A percentile compares a stretch with the other conserved stretches of the same genome.
These are phyloP conservation scores for Phengaris arion DNA, from an alignment of 2,888 invertebrate species.

Conservation along the genomic window DNA sequence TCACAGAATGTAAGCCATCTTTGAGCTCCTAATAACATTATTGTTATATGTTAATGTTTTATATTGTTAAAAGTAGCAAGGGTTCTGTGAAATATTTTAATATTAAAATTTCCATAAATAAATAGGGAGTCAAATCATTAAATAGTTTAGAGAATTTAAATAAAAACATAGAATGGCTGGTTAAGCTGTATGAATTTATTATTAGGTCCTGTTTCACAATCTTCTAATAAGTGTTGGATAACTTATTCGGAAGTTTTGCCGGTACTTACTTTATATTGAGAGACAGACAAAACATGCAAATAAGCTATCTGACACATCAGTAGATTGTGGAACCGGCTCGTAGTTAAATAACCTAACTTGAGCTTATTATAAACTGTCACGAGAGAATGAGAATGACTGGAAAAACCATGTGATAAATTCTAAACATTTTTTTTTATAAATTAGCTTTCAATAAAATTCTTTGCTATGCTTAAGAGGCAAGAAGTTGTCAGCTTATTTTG, in stretches of 20 bases:
- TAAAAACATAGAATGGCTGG: background rate
- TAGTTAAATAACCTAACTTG: background rate
- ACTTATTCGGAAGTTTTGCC: no score
- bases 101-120: background rate
- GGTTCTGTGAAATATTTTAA: constrained; percentile 3
- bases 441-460: background rate
- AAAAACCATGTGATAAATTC: background rate
- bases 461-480: background rate
- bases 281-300: no score
- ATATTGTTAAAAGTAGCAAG: background rate
- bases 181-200: background rate
- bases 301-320: no score
- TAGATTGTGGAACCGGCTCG: no score
- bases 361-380: constrained; percentile 1
- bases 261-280: no score
- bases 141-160: background rate
- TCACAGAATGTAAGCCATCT: background rate
- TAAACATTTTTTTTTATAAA: background rate
- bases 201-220: background rate
- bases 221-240: no score
- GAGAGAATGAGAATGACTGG: background rate
- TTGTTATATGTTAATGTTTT: constrained; percentile 12
- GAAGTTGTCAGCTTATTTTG: background rate
- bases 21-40: background rate
- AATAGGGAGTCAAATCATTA: background rate